Conservation (phyloP, 2,113 vertebrate genomes). For the Peromyscus maniculatus region DNA sequence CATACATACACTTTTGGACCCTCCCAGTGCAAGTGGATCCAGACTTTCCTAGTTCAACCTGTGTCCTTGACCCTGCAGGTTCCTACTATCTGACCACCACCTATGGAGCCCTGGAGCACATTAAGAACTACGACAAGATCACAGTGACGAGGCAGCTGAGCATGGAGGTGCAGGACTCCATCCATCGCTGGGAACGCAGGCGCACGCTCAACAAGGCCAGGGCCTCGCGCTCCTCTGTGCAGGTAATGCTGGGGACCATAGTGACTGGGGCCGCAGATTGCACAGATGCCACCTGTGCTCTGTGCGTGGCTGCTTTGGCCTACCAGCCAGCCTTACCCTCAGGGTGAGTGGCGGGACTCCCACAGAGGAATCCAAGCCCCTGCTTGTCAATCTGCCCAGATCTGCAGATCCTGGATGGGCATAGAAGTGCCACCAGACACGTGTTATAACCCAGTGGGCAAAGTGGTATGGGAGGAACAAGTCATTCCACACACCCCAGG, state of each 20-base stretch:
- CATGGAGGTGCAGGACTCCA: slow-evolving; percentile 97
- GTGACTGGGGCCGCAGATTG: fast-evolving
- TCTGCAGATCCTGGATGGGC: not conserved
- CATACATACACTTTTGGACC: not conserved
- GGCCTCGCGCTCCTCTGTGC: slow-evolving; percentile 91
- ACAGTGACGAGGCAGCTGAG: slow-evolving; percentile 94
- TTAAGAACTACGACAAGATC: slow-evolving; percentile 96
- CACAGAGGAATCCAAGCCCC: not conserved
- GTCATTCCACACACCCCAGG: not conserved
- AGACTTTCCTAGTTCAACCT: slow-evolving; percentile 68
- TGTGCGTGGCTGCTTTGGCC: not conserved
- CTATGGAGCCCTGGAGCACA: slow-evolving; percentile 96
- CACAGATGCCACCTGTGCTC: not conserved
- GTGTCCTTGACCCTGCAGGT: slow-evolving; percentile 88
- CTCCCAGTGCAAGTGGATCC: not conserved
- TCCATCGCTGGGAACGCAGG: slow-evolving; percentile 97
- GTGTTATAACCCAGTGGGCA: not conserved
- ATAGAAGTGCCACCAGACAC: not conserved
- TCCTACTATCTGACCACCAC: slow-evolving; percentile 99
- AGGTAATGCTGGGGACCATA: slow-evolving; percentile 86
- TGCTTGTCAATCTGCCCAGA: not conserved
- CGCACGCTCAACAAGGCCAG: slow-evolving; percentile 95
- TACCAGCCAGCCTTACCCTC: not conserved
- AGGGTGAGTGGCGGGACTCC: not conserved
- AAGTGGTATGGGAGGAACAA: not conserved